Base-by-base conservation (phyloP, 1,140 invertebrate genomes). In the Aporrectodea caliginosa region DNA sequence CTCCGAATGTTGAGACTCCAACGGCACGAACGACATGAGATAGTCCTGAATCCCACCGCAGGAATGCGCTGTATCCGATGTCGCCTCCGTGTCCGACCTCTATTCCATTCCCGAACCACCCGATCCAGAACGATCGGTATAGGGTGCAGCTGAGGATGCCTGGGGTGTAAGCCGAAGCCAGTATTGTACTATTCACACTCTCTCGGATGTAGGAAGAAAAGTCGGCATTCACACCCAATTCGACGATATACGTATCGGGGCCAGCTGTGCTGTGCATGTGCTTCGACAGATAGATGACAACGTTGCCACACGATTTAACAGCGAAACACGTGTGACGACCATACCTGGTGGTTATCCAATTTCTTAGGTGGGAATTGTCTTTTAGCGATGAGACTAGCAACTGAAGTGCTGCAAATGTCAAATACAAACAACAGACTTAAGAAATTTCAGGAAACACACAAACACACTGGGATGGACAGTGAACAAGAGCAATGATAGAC, bases 61-160 rank as follows among this genome's bases (percentile, higher is more conserved):
- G 6, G 31, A 75, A n/a, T 6, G 27, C 33, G 73, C 33, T 75
- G 30, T 33, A 27, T 2, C 73, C 73, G 2, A 75, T 35, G 73
- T 75, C 73, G 2, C 16, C 29, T 75, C 73, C 73, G 31, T n/a
- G 0, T 75, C 73, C 73, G 73, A 27, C 73, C 43, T 75, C 30
- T 29, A 75, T 35, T 6, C 27, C 30, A 35, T 75, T 75, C 33
- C 34, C 27, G 22, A n/a, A 33, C 75, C 75, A 69, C 27, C 35
- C 58, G 35, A 77, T 31, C 75, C 75, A 77, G 75, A 77, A 77
- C 29, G 75, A 30, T 22, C 58, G 35, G 1, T 33, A 2, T 22
- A 30, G n/a, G 29, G 2, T 2, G 43, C 75, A 77, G 35, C 58
- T 27, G 14, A 77, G 75, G 31, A 77, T 30, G 22, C 75, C 75